Base-by-base conservation (phyloP, 2,888 invertebrate species). In the Vanessa cardui region DNA sequence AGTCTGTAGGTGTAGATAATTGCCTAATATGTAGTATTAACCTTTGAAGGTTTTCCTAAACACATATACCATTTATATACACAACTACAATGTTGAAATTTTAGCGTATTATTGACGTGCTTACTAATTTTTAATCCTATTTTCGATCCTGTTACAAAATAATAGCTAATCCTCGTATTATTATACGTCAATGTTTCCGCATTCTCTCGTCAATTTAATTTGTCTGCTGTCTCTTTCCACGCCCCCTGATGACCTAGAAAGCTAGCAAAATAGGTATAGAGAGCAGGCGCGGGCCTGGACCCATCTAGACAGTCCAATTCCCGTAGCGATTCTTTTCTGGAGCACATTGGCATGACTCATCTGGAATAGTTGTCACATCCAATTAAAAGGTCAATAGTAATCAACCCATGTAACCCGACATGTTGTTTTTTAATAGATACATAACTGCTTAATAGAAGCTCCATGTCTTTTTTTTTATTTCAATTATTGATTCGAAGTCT, bases 221-320 rank as follows among this genome's bases (percentile, higher is more conserved):
- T 60, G 33, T 58, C 58, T 68, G 69, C 66, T 39, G 60, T 68
- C 69, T 71, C 66, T 71, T 66, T 71, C 69, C 69, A 71, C 71
- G 71, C 71, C 71, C 71, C 78, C 73, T 67, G 52, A 65, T 77
- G 79, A 79, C 79, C 78, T 76, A 79, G 74, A 77, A 77, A 76
- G 70, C 72, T 72, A 71, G 64, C 67, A 70, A 74, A 73, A 71
- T 75, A 74, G 74, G 71, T 73, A 72, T 73, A 73, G 70, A 68
- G 75, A 76, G 74, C 77, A 77, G 77, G 77, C 75, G 77, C 75
- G 73, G 67, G 64, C 66, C 73, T 73, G 70, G 63, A 64, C 49
- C 62, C 63, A 68, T 66, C 61, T 62, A 68, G 72, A 69, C 69
- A 64, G 68, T 60, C 59, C 33, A 62, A 67, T 64, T 46, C 39